phyloP scores from a whole-genome alignment of 2,113 vertebrate genomes.

The Megaceryle maxima region DNA sequence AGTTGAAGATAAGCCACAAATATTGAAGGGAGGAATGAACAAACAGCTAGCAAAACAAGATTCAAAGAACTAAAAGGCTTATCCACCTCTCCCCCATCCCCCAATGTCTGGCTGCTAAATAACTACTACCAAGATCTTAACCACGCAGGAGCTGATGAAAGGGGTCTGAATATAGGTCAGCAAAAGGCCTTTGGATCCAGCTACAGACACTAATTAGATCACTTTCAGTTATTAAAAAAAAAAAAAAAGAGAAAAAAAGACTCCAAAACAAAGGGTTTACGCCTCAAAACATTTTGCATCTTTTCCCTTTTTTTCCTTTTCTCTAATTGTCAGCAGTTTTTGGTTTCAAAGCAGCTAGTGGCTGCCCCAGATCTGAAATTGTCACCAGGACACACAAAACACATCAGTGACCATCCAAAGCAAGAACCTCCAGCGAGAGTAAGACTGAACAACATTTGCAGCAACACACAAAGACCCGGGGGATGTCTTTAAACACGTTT shows the following conservation, averaged over 20 bases:
- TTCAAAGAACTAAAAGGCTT: constrained; percentile 18
- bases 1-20: constrained; percentile 45
- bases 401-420: not conserved
- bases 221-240: constrained; percentile 17
- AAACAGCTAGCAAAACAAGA: constrained; percentile 50
- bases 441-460: not conserved
- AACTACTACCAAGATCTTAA: not conserved
- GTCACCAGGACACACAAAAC: not conserved
- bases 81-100: not conserved
- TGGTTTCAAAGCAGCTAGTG: not conserved
- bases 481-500: not conserved
- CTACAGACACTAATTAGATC: constrained; percentile 36
- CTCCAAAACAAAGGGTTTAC: not conserved
- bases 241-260: not conserved
- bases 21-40: not conserved
- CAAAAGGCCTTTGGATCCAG: constrained; percentile 6
- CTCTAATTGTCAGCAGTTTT: constrained; percentile 4
- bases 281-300: not conserved
- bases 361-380: not conserved
- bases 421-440: not conserved
- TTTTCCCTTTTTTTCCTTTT: not conserved
- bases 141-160: constrained; percentile 4
- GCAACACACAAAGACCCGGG: not conserved
- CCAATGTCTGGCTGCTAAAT: not conserved
- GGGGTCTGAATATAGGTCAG: constrained; percentile 26